These are phyloP conservation scores for Drosophila pullipes DNA, from an alignment of 2,888 invertebrate genomes.

Conservation along the genomic window DNA sequence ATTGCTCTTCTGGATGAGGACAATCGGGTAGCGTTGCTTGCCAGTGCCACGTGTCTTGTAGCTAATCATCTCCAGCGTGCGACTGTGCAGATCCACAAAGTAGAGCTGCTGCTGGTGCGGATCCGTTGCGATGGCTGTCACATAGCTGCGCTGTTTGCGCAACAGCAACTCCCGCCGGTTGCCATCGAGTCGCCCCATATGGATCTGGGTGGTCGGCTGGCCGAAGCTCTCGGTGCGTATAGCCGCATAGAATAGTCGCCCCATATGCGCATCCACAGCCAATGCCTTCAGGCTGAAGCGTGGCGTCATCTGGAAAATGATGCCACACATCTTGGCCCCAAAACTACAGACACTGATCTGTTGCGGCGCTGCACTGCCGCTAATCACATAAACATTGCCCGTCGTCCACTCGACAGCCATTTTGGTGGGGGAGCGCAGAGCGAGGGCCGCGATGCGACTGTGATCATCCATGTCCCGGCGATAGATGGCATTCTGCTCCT, in stretches of 20 bases:
- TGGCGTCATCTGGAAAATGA: slow-evolving; percentile 86
- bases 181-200: slow-evolving; percentile 87
- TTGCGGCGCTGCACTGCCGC: slow-evolving; percentile 85
- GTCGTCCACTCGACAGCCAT: slow-evolving; percentile 90
- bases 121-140: slow-evolving; percentile 86
- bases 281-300: slow-evolving; percentile 87
- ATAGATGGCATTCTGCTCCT: slow-evolving; percentile 85
- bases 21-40: slow-evolving; percentile 77
- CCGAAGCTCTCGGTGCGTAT: slow-evolving; percentile 85
- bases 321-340: slow-evolving; percentile 86
- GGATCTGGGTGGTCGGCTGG: slow-evolving; percentile 86
- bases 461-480: slow-evolving; percentile 79
- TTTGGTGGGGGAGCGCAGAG: slow-evolving; percentile 86
- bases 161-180: slow-evolving; percentile 85
- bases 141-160: slow-evolving; percentile 78
- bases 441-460: slow-evolving; percentile 77
- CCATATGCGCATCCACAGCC: slow-evolving; percentile 88
- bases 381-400: slow-evolving; percentile 88
- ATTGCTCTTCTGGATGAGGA: slow-evolving; percentile 85
- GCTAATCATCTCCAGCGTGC: slow-evolving; percentile 86
- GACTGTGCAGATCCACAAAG: slow-evolving; percentile 89
- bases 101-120: slow-evolving; percentile 89
- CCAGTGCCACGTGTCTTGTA: slow-evolving; percentile 76
- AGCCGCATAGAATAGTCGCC: slow-evolving; percentile 87
- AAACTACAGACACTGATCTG: slow-evolving; percentile 87